phyloP scores from a whole-genome alignment of 2,888 invertebrate genomes.

The Drosophila fulvimacula region DNA sequence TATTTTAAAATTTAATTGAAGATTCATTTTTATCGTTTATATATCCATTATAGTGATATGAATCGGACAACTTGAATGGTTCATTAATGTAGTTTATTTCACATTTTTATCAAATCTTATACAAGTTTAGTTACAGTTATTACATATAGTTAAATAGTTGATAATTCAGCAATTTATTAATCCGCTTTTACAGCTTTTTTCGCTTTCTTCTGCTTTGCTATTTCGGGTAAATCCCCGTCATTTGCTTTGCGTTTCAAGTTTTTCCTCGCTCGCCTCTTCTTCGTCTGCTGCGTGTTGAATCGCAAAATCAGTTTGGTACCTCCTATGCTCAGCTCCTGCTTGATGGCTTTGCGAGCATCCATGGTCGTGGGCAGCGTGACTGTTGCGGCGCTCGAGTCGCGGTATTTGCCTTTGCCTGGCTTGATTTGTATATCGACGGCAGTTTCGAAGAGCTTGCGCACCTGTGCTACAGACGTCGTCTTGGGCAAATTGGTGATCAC shows the following conservation, averaged over 20 bases:
- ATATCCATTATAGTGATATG: not conserved
- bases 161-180: slow-evolving; percentile 7
- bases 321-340: slow-evolving; percentile 61
- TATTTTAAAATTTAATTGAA: slow-evolving; percentile 48
- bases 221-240: not conserved
- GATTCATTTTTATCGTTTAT: not conserved
- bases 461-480: slow-evolving; percentile 64
- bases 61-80: too few relatives aligned
- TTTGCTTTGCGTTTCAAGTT: slow-evolving; percentile 37
- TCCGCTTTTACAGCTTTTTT: slow-evolving; percentile 5
- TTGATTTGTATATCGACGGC: slow-evolving; percentile 82
- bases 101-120: slow-evolving; percentile 14
- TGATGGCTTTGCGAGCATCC: slow-evolving; percentile 74
- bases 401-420: slow-evolving; percentile 58
- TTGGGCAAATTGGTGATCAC: slow-evolving; percentile 81
- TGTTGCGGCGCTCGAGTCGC: slow-evolving; percentile 69
- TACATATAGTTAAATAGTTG: slow-evolving; percentile 17
- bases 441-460: slow-evolving; percentile 76
- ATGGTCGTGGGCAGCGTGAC: slow-evolving; percentile 77
- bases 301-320: slow-evolving; percentile 68
- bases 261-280: slow-evolving; percentile 34
- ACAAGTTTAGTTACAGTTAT: slow-evolving; percentile 15
- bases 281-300: slow-evolving; percentile 63
- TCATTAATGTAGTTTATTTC: slow-evolving; percentile 23
- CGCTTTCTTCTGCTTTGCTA: slow-evolving; percentile 18